phyloP scores from a whole-genome alignment of 2,113 vertebrate genomes.

The Oncorhynchus mykiss region DNA sequence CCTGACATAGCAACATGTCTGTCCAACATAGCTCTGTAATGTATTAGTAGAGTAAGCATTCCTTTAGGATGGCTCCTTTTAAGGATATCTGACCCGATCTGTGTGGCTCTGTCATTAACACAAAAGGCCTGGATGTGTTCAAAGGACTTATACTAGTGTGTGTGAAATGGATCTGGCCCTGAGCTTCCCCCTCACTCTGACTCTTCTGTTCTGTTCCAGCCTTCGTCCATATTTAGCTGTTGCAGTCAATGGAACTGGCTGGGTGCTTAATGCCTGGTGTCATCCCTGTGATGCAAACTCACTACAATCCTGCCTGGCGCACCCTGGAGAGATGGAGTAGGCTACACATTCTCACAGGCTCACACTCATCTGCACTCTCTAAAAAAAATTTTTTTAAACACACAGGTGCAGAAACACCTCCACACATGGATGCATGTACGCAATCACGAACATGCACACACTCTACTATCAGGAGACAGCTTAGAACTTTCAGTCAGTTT shows the following conservation, averaged over 20 bases:
- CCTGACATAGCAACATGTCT: neutral
- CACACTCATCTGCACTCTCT: neutral
- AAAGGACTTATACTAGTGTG: neutral
- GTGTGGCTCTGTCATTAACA: conserved; percentile 6
- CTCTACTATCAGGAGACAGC: neutral
- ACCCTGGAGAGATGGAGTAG: neutral
- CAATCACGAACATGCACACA: neutral
- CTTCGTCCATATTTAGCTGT: conserved; percentile 49
- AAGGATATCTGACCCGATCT: conserved; percentile 35
- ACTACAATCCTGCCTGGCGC: conserved; percentile 20
- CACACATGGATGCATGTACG: neutral
- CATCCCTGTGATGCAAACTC: conserved; percentile 37
- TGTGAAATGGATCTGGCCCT: conserved; percentile 33
- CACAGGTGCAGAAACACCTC: neutral
- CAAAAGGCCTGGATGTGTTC: neutral
- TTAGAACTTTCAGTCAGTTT: neutral
- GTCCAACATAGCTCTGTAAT: neutral
- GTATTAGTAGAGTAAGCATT: conserved; percentile 1
- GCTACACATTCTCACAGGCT: neutral
- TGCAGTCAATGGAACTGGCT: conserved; percentile 37
- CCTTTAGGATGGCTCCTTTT: conserved; percentile 21
- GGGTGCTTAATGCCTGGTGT: conserved; percentile 38
- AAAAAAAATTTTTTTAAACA: neutral
- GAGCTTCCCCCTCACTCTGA: conserved; percentile 20
- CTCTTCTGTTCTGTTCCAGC: neutral